Evolutionary conservation across 2,113 vertebrate species (phyloP), one percentile per base, ranked within the genome.

Genomic region (Halcyon malimbica): DNA sequence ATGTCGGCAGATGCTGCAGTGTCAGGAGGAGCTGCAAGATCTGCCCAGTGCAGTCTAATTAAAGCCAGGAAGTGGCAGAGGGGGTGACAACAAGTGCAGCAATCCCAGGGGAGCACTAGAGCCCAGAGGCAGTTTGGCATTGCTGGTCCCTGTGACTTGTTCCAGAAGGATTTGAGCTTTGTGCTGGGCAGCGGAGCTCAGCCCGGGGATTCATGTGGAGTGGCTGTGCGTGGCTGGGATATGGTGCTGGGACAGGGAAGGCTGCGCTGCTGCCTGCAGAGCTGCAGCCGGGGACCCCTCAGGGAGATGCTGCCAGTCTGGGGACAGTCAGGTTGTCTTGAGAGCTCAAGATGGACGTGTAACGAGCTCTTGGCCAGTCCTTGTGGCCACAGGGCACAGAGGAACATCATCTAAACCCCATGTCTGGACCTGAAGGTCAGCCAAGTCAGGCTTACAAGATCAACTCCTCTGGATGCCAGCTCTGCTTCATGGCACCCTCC

Each of bases 391-490:
- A 11, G 71, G 80, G 35, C 48, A 57, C 64, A 28, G 54, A 42
- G 50, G 2, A 44, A 3, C 82, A 24, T 16, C 77, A 35, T n/a
- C 59, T 53, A 26, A 31, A 17, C 13, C 54, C 59, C 17, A 1
- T 31, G 33, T 13, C 41, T 18, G 69, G 37, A 67, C 44, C 33
- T 35, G 44, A 31, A 50, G 50, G 13, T 13, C 50, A 15, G 59
- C 21, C 1, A 4, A 50, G 37, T 21, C 0, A 2, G 50, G 59
- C 29, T 54, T 39, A 42, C 26, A 11, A 48, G 24, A 85, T 5
- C 7, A 4, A 4, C 31, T n/a, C 11, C 14, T 24, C 16, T n/a
- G 17, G 56, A 5, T 1, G 2, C 3, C 60, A 74, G 25, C 13
- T 44, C 68, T 29, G 51, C 35, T 19, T 62, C 21, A 20, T 1